Evolutionary conservation across 2,797 vertebrate species (phyloP).

Genomic region (Brachyrhaphis roseni): DNA sequence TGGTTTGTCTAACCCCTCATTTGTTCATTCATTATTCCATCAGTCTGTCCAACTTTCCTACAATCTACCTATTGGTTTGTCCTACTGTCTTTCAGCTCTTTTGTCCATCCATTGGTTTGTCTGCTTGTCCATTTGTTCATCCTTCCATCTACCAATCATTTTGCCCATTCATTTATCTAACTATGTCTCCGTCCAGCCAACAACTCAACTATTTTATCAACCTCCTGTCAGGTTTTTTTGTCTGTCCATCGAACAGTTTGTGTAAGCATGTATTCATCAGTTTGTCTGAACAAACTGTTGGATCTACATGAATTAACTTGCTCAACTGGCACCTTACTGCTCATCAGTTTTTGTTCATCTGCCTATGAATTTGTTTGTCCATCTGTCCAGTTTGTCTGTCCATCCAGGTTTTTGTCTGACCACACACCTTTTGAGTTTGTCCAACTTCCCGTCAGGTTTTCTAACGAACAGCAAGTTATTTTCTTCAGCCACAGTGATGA

Average conservation of each 20-base stretch:
- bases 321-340: neutral
- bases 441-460: neutral
- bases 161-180: neutral
- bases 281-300: no score
- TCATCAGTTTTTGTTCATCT: neutral
- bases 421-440: neutral
- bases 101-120: neutral
- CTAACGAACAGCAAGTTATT: neutral
- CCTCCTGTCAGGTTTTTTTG: neutral
- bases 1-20: neutral
- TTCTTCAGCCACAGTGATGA: neutral
- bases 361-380: neutral
- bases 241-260: neutral
- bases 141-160: neutral
- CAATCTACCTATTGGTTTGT: neutral
- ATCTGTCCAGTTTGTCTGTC: neutral
- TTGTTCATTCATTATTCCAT: no score
- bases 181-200: neutral
- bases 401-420: neutral
- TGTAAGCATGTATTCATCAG: neutral
- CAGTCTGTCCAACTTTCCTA: neutral
- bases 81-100: neutral
- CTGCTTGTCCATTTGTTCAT: neutral
- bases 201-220: neutral
- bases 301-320: no score